A percentile compares a stretch with the other conserved stretches of the same genome.
These are phyloP conservation scores for Dolichopus griseipennis DNA, from an alignment of 2,888 invertebrate genomes.

Conservation along the genomic window DNA sequence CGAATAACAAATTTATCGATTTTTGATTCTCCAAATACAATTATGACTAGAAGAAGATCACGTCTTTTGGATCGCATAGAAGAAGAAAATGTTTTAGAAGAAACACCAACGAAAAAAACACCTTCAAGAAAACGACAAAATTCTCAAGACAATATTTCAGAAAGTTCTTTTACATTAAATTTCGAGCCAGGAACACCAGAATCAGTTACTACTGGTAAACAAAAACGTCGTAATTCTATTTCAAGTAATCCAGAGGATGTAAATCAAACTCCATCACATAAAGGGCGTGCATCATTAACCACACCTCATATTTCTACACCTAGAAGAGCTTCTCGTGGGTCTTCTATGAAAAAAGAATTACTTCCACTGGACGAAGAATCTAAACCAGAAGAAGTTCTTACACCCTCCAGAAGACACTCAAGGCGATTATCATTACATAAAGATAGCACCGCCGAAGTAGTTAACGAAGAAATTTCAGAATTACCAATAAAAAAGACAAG, in stretches of 20 bases:
- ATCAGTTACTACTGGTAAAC: not conserved
- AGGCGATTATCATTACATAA: constrained; percentile 13
- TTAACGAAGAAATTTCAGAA: constrained; percentile 5
- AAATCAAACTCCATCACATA: not conserved
- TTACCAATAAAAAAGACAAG: not conserved
- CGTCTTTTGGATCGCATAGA: constrained; percentile 27
- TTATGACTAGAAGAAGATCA: constrained; percentile 25
- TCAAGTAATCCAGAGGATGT: constrained; percentile 13
- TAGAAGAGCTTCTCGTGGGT: constrained; percentile 10
- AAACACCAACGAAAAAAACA: constrained; percentile 28
- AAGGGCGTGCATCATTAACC: constrained; percentile 11
- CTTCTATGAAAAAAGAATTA: constrained; percentile 16
- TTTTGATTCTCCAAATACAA: constrained; percentile 19
- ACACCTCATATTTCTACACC: constrained; percentile 20
- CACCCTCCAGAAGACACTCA: constrained; percentile 12
- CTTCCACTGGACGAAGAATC: constrained; percentile 7
- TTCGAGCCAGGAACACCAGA: not conserved
- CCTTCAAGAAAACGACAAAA: constrained; percentile 26
- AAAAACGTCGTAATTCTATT: constrained; percentile 2
- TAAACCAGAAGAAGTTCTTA: constrained; percentile 4
- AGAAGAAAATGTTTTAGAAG: constrained; percentile 24
- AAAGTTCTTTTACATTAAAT: constrained; percentile 13
- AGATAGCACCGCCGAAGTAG: not conserved
- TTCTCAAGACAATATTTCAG: constrained; percentile 26
- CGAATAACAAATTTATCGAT: constrained; percentile 4